These are phyloP conservation scores for Hyppa rectilinea DNA, from an alignment of 2,888 invertebrate genomes.

Conservation along the genomic window DNA sequence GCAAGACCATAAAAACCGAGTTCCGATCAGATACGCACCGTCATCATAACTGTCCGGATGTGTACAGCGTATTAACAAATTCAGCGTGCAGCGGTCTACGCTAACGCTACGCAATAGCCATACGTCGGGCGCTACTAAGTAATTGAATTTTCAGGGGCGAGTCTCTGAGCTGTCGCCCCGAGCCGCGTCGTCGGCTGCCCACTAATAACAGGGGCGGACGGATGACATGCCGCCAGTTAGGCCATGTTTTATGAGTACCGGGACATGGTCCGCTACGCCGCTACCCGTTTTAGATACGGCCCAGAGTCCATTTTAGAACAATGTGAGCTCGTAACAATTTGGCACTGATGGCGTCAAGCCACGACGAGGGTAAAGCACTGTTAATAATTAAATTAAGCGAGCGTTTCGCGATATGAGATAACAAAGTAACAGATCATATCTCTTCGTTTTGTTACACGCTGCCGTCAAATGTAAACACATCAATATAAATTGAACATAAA, in stretches of 20 bases:
- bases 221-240: slow-evolving; percentile 77
- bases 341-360: slow-evolving; percentile 66
- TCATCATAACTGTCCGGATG: slow-evolving; percentile 67
- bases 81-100: slow-evolving; percentile 69
- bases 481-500: slow-evolving; percentile 62
- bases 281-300: slow-evolving; percentile 69
- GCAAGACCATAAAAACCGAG: slow-evolving; percentile 47
- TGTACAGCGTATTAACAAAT: slow-evolving; percentile 75
- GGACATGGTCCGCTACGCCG: slow-evolving; percentile 63
- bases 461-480: slow-evolving; percentile 51
- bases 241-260: slow-evolving; percentile 76
- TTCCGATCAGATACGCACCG: slow-evolving; percentile 39
- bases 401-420: slow-evolving; percentile 69
- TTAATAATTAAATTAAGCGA: slow-evolving; percentile 79
- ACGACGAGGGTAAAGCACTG: slow-evolving; percentile 74
- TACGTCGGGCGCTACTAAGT: slow-evolving; percentile 80
- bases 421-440: slow-evolving; percentile 69
- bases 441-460: slow-evolving; percentile 57
- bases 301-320: slow-evolving; percentile 73
- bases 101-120: slow-evolving; percentile 74
- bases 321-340: slow-evolving; percentile 70
- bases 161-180: slow-evolving; percentile 72
- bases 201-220: slow-evolving; percentile 77
- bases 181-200: slow-evolving; percentile 67
- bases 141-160: slow-evolving; percentile 85